These are phyloP conservation scores for Microplitis demolitor DNA, from an alignment of 1,140 invertebrate genomes.

Conservation along the genomic window DNA sequence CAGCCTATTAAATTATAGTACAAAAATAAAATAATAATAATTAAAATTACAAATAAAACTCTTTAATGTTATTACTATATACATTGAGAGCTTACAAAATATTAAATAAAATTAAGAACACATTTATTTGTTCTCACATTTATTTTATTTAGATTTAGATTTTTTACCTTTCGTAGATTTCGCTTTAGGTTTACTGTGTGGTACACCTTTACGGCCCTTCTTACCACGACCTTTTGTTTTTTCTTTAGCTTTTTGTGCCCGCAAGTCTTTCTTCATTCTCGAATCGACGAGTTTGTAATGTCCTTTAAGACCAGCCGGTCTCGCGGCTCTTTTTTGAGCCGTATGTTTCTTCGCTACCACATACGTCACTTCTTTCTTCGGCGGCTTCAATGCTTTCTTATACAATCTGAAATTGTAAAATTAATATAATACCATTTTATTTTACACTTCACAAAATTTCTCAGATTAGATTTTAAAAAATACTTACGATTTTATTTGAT, in stretches of 20 bases:
- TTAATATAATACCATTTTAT: constrained; percentile 6
- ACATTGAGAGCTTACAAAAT: neutral
- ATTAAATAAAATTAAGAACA: constrained; percentile 2
- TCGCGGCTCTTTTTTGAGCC: constrained; percentile 73
- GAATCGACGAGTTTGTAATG: constrained; percentile 94
- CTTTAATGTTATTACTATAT: neutral
- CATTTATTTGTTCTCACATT: too few relatives aligned
- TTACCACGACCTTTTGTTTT: constrained; percentile 61
- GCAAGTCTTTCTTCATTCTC: constrained; percentile 93
- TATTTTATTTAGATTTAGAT: constrained; percentile 31
- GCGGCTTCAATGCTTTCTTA: constrained; percentile 83
- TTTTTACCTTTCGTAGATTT: constrained; percentile 35
- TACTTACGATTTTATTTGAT: constrained; percentile 86
- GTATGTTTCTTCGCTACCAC: constrained; percentile 92
- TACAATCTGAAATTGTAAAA: constrained; percentile 74
- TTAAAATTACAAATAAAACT: too few relatives aligned
- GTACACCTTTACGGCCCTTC: constrained; percentile 35
- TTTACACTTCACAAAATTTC: constrained; percentile 11
- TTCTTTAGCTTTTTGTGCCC: constrained; percentile 70
- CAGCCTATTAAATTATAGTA: too few relatives aligned
- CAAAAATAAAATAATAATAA: too few relatives aligned
- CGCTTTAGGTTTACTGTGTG: constrained; percentile 33
- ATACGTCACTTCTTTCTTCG: constrained; percentile 91
- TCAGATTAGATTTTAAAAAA: constrained; percentile 15
- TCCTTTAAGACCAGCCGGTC: constrained; percentile 89